Evolutionary conservation across 2,113 vertebrate genomes (phyloP).

Genomic region (Rallus limicola): DNA sequence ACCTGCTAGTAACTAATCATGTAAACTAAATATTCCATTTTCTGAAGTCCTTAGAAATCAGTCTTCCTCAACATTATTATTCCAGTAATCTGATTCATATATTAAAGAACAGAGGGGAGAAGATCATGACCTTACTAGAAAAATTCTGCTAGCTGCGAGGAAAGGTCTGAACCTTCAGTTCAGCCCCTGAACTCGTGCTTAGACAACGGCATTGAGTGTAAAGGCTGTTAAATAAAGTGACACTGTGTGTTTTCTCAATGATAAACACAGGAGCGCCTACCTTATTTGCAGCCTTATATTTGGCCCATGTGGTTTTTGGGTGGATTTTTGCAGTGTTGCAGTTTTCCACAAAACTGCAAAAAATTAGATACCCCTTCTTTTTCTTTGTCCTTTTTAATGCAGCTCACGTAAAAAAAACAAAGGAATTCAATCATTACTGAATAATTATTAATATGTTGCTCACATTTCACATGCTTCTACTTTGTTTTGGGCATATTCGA

Average conservation of each 20-base stretch:
- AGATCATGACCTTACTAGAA: neutral
- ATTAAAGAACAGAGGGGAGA: neutral
- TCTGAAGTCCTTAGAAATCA: neutral
- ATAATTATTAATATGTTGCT: slow-evolving; percentile 29
- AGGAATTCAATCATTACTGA: neutral
- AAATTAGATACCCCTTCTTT: neutral
- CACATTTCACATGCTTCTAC: neutral
- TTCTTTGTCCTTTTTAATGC: neutral
- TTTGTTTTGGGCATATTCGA: slow-evolving; percentile 1
- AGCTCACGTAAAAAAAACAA: neutral
- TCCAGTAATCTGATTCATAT: neutral
- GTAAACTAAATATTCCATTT: neutral
- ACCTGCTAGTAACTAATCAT: neutral
- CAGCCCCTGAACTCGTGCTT: neutral
- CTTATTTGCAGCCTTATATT: neutral
- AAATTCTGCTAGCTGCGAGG: neutral
- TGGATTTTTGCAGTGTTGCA: neutral
- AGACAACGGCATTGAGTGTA: neutral
- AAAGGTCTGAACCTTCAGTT: neutral
- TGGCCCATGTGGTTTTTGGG: neutral
- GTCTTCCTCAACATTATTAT: neutral
- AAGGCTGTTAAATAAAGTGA: neutral
- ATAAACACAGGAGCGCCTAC: neutral
- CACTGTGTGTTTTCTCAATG: neutral
- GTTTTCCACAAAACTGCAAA: neutral